A percentile compares a stretch with the other conserved stretches of the same genome.
Evolutionary conservation across 2,113 vertebrate genomes (phyloP).

Genomic region (Corvus hawaiiensis): DNA sequence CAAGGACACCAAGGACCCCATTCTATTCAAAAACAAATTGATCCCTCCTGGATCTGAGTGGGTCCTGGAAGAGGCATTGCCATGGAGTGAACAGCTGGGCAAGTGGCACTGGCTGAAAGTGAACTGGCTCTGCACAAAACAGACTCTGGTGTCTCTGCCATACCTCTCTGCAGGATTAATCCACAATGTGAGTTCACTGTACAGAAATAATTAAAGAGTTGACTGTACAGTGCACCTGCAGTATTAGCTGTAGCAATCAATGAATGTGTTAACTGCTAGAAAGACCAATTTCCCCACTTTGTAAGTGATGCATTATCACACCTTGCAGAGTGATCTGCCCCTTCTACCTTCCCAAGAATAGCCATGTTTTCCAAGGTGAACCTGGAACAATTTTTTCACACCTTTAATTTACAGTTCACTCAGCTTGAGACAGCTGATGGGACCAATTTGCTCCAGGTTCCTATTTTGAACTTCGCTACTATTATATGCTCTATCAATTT

Average conservation of each 20-base stretch:
- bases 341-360: neutral
- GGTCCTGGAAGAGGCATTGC: neutral
- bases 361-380: neutral
- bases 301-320: neutral
- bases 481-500: neutral
- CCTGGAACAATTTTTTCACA: neutral
- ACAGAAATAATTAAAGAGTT: slow-evolving; percentile 12
- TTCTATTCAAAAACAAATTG: neutral
- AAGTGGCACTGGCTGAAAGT: neutral
- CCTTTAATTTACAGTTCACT: neutral
- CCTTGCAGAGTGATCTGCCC: neutral
- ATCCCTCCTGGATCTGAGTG: neutral
- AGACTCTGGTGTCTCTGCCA: neutral
- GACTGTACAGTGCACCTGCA: neutral
- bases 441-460: neutral
- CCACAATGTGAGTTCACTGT: neutral
- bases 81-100: neutral
- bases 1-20: neutral
- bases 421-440: neutral
- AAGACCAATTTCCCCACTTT: neutral
- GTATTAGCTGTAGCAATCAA: neutral
- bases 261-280: neutral
- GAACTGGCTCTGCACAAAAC: neutral
- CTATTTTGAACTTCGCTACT: neutral
- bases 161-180: neutral